Evolutionary conservation across 2,888 invertebrate genomes (phyloP), one percentile per base, ranked within the genome.

Genomic region (Hedya salicella): DNA sequence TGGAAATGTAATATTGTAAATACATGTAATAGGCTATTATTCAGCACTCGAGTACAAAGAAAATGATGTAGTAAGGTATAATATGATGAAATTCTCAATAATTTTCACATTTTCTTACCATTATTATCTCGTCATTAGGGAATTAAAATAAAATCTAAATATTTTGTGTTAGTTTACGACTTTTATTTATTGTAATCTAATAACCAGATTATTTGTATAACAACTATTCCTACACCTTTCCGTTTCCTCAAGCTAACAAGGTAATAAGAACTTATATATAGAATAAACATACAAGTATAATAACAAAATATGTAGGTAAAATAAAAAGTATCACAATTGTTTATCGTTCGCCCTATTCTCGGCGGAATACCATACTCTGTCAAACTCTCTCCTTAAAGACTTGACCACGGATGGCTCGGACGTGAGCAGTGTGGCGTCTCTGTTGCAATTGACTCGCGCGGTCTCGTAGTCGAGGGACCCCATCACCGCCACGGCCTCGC

Each of bases 1-100:
- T 66, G 48, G 59, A 39, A 63, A 53, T 44, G 9, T 36, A 14
- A 36, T 57, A 50, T 61, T 57, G 56, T 68, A 61, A 54, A 61
- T 61, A 54, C 46, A 69, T 69, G 70, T 71, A 61, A 78, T 83
- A 85, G 80, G 77, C 77, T 81, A 79, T 9, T 36, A 80, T 59
- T 78, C 79, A 79, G 87, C 88, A 89, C 87, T 87, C 80, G 82
- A 91, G 91, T 91, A 91, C 91, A 91, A 91, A 91, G 81, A 76
- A 77, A 80, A 76, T 72, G 75, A 74, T 74, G 62, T 70, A 79
- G 82, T 76, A 80, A 71, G 70, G 65, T 70, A 65, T 60, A 53
- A 46, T 59, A 65, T 42, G 54, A 61, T 54, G 48, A 61, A 54
- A 66, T 42, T 66, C 54, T 66, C 40, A 32, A 66, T 46, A 76